Conservation (phyloP, 2,797 vertebrate species). For the Myripristis jacobus region DNA sequence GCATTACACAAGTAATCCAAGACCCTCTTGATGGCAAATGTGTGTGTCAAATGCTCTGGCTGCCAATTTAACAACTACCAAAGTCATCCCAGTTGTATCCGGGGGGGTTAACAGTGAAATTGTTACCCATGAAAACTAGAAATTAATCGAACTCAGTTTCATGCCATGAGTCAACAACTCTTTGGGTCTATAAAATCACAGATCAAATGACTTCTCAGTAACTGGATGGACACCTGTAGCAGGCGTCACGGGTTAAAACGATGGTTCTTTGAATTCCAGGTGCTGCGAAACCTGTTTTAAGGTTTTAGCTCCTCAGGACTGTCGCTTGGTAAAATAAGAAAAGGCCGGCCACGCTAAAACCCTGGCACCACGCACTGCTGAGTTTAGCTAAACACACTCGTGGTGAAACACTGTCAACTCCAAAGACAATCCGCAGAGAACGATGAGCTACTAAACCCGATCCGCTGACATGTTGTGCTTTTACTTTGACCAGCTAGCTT, state of each 20-base stretch:
- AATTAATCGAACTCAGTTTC: too few relatives aligned
- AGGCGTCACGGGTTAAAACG: neutral
- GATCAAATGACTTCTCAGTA: neutral
- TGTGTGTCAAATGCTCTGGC: neutral
- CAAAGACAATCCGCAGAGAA: neutral
- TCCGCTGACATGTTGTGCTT: conserved; percentile 31
- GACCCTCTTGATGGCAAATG: neutral
- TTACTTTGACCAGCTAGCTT: conserved; percentile 38
- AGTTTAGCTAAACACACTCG: neutral
- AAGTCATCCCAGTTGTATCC: too few relatives aligned
- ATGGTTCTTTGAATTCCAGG: neutral
- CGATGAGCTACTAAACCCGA: neutral
- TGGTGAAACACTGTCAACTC: fast-evolving
- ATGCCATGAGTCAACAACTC: too few relatives aligned
- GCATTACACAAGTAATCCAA: neutral
- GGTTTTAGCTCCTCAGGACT: too few relatives aligned
- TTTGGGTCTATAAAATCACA: neutral
- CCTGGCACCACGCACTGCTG: too few relatives aligned
- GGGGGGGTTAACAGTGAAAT: too few relatives aligned
- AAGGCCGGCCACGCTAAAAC: too few relatives aligned
- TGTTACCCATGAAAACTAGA: too few relatives aligned
- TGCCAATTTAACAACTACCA: too few relatives aligned
- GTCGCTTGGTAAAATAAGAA: too few relatives aligned
- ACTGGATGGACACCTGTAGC: neutral
- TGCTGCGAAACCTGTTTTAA: neutral